Percentiles rank a stretch among this genome's conserved stretches.
These are phyloP conservation scores for Ardeotis arabs DNA, from an alignment of 2,113 vertebrate genomes.

Conservation along the genomic window DNA sequence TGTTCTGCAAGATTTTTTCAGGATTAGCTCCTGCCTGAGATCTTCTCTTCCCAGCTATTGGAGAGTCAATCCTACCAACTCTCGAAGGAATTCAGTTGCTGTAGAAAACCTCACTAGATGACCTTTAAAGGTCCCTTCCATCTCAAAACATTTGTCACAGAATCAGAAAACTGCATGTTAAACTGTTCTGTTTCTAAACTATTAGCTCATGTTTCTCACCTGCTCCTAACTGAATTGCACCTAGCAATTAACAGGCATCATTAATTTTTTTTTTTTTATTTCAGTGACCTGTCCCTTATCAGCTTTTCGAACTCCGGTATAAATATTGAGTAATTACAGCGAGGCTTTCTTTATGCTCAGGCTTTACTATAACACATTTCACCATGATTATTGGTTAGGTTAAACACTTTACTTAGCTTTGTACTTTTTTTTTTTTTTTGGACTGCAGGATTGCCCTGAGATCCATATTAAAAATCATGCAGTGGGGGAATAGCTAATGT, in stretches of 20 bases:
- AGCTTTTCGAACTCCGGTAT: background rate
- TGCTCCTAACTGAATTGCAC: background rate
- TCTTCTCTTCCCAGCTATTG: background rate
- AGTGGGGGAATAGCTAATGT: background rate
- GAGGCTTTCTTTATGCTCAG: background rate
- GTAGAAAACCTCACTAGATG: background rate
- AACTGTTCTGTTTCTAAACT: background rate
- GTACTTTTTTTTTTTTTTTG: background rate
- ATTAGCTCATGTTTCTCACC: background rate
- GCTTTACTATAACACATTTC: background rate
- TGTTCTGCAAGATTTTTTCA: constrained; percentile 4
- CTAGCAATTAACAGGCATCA: background rate
- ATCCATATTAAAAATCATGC: background rate
- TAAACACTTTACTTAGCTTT: background rate
- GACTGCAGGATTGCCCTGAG: background rate
- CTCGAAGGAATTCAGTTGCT: background rate
- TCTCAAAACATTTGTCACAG: too few relatives aligned
- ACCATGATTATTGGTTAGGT: background rate
- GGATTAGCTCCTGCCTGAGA: constrained; percentile 21
- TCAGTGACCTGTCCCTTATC: background rate
- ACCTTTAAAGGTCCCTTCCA: too few relatives aligned
- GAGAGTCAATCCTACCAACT: background rate
- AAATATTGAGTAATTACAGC: background rate
- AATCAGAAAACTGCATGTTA: too few relatives aligned
- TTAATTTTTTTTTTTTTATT: background rate